A percentile compares a stretch with the other conserved stretches of the same genome.
phyloP scores from a whole-genome alignment of 2,113 vertebrate species.

The Fulica atra region DNA sequence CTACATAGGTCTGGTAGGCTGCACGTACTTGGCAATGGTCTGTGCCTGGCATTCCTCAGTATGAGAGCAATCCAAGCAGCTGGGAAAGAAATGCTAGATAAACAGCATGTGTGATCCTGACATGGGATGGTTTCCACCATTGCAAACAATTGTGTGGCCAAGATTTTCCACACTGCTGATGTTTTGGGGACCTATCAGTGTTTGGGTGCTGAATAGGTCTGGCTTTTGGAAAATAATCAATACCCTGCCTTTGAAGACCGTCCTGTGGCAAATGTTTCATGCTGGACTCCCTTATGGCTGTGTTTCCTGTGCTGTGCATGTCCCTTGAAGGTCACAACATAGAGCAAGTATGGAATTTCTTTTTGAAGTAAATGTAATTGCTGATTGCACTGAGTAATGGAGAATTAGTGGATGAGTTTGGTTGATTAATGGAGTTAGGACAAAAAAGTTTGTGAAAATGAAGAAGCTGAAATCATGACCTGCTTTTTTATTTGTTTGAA shows the following conservation, averaged over 20 bases:
- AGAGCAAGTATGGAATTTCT: not conserved
- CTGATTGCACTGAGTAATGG: not conserved
- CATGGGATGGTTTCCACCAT: not conserved
- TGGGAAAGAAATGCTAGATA: not conserved
- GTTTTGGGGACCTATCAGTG: not conserved
- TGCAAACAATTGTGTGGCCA: rapidly evolving
- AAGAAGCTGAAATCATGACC: not conserved
- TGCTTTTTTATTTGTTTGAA: not conserved
- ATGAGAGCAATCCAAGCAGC: not conserved
- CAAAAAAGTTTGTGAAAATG: not conserved
- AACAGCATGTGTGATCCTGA: not conserved
- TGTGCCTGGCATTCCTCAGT: not conserved
- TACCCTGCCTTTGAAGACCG: not conserved
- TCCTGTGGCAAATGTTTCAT: not conserved
- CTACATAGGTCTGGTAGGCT: not conserved
- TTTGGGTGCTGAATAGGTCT: not conserved
- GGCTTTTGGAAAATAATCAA: not conserved
- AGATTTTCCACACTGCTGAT: not conserved
- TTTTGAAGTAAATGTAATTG: constrained; percentile 10
- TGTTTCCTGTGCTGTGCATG: not conserved
- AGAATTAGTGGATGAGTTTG: not conserved
- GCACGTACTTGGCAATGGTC: not conserved
- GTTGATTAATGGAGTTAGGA: not conserved
- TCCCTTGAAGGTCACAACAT: constrained; percentile 4
- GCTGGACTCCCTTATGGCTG: not conserved